Conservation (phyloP, 2,797 vertebrate genomes). For the Podargus strigoides region DNA sequence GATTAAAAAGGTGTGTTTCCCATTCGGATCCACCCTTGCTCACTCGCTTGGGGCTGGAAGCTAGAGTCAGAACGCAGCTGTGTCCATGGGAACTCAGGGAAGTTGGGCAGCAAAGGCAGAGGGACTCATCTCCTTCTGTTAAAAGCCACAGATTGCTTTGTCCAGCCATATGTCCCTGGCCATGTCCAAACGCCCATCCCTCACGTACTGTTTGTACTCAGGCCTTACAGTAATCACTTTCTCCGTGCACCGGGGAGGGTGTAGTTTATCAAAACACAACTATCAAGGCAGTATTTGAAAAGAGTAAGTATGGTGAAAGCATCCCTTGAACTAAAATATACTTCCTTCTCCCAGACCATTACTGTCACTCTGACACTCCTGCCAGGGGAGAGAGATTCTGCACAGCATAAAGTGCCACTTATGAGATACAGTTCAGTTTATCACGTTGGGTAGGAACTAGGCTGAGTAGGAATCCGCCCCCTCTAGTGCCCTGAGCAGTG, state of each 20-base stretch:
- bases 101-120: neutral
- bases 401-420: neutral
- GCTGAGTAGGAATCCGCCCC: neutral
- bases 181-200: neutral
- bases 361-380: neutral
- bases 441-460: neutral
- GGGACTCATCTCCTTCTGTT: neutral
- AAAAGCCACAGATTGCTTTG: neutral
- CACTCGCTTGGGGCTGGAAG: neutral
- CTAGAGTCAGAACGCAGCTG: neutral
- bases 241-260: neutral
- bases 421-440: neutral
- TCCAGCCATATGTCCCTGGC: fast-evolving
- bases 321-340: neutral
- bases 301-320: neutral
- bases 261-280: neutral
- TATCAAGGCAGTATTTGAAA: neutral
- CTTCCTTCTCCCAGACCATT: neutral
- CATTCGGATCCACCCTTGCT: conserved; percentile 1
- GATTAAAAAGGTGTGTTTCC: conserved; percentile 60
- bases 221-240: neutral
- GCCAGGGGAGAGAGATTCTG: neutral
- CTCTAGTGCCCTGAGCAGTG: neutral
- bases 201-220: neutral
- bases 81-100: neutral